Evolutionary conservation across 2,797 vertebrate genomes (phyloP).

Genomic region (Myripristis murdjan): DNA sequence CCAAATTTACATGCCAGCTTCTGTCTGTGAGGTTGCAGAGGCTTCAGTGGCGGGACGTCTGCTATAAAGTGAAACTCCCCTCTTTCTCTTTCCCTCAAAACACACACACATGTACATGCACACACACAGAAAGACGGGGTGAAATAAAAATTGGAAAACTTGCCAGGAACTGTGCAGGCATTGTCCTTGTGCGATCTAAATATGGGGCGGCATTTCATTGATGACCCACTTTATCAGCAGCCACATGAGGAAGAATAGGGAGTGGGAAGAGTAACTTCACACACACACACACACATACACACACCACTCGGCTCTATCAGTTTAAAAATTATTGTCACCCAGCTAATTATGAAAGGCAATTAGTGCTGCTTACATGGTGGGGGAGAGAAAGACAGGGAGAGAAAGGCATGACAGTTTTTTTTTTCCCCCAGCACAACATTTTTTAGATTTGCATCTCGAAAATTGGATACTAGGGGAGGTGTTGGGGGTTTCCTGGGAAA

Average conservation of each 20-base stretch:
- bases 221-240: slow-evolving; percentile 84
- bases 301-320: slow-evolving; percentile 73
- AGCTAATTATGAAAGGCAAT: slow-evolving; percentile 90
- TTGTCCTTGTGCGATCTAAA: slow-evolving; percentile 68
- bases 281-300: too few relatives aligned
- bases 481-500: slow-evolving; percentile 84
- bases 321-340: slow-evolving; percentile 84
- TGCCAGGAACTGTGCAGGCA: slow-evolving; percentile 47
- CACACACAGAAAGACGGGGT: not conserved
- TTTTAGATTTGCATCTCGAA: slow-evolving; percentile 75
- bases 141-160: slow-evolving; percentile 43
- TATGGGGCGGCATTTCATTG: slow-evolving; percentile 70
- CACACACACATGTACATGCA: not conserved
- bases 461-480: slow-evolving; percentile 73
- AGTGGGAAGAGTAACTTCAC: slow-evolving; percentile 39
- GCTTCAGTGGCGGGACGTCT: slow-evolving; percentile 55
- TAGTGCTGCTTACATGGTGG: slow-evolving; percentile 82
- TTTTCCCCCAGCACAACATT: slow-evolving; percentile 52
- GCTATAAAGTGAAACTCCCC: slow-evolving; percentile 35
- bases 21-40: slow-evolving; percentile 63
- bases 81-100: not conserved
- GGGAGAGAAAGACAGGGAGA: slow-evolving; percentile 29
- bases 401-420: slow-evolving; percentile 43
- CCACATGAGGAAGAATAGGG: slow-evolving; percentile 63
- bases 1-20: slow-evolving; percentile 77